Percentiles rank a stretch among this genome's conserved stretches.
Conservation (phyloP, 2,113 vertebrate species). For the Rhinolophus sinicus region DNA sequence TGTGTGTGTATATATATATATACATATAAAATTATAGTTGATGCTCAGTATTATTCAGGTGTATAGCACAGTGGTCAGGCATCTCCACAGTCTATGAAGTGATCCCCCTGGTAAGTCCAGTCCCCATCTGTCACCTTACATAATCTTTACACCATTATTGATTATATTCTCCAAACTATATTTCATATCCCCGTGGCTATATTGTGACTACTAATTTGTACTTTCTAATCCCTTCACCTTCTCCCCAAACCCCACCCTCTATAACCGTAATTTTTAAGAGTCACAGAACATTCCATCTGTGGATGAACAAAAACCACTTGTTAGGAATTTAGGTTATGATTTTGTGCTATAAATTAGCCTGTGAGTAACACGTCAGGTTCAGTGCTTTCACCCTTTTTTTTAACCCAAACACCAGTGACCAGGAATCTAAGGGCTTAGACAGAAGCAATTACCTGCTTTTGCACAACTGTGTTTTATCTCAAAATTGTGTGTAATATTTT, state of each 20-base stretch:
- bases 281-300: background rate
- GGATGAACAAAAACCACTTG: background rate
- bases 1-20: no score
- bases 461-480: background rate
- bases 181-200: no score
- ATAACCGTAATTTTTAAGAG: background rate
- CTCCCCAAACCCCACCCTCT: background rate
- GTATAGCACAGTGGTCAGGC: no score
- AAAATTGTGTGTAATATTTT: background rate
- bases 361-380: background rate
- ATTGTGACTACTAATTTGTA: no score
- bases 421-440: background rate
- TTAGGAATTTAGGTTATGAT: background rate
- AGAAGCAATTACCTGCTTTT: background rate
- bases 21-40: no score
- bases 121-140: no score
- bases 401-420: background rate
- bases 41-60: no score
- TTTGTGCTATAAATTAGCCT: background rate
- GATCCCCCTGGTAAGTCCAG: no score
- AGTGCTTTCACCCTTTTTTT: background rate
- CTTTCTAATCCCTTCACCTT: no score
- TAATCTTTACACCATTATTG: no score
- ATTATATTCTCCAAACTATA: no score
- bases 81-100: no score